Base-by-base conservation (phyloP, 2,113 vertebrate genomes). In the Coptodon rendalli region DNA sequence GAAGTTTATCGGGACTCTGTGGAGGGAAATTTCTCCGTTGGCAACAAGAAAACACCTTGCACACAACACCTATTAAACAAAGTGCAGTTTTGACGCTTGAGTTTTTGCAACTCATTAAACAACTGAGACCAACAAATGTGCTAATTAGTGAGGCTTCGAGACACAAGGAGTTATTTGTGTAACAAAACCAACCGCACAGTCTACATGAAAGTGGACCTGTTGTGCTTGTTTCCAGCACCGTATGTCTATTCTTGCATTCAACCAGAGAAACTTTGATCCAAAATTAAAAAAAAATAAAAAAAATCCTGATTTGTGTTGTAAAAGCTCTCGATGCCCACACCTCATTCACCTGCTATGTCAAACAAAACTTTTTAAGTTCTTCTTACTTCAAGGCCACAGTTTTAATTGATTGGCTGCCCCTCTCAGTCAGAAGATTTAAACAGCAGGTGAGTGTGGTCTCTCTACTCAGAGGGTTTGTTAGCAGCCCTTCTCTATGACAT, bases 151-250 rank as follows among this genome's bases (percentile, higher is more conserved):
- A 38, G 12, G 31, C 61, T 36, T 73, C 31, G 16, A 87, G 10
- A 34, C 9, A 34, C 16, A 63, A 13, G 7, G 8, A 45, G 48
- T 17, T 56, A 43, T 79, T 40, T 54, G 13, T 43, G n/a, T 36
- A 36, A 78, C 43, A 78, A 3, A 38, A 19, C 27, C 43, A 31
- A 29, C 27, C 6, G 2, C 10, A 31, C 29, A 78, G 9, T 78
- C 43, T 8, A 31, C 71, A 19, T 50, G 27, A 76, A 76, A 12
- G 43, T 50, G 71, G 43, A 48, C 14, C 24, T 76, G 40, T 48
- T 76, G 43, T 0, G 14, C 4, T 78, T 0, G 4, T 50, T 78
- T 78, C 14, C 29, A 50, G 24, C 10, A 0, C 27, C 0, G 1
- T 4, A 17, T 76, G 50, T 76, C 71, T 31, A 50, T 50, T 50